Evolutionary conservation across 2,888 invertebrate species (phyloP).

Genomic region (Calameuta filiformis): DNA sequence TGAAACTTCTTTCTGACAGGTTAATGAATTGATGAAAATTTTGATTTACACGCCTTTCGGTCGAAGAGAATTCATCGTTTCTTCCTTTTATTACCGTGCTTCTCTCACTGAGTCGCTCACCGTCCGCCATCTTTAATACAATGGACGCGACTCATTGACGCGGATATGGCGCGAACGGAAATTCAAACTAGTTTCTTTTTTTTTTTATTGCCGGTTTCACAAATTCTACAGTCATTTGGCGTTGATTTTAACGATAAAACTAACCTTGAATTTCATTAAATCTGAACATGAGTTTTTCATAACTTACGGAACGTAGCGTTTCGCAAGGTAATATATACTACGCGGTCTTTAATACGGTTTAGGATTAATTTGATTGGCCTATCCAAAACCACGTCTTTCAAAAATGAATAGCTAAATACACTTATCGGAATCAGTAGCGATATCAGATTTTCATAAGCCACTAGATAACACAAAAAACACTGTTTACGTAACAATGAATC

Average conservation of each 20-base stretch:
- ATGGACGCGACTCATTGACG: not conserved
- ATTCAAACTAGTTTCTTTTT: not conserved
- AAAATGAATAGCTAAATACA: not conserved
- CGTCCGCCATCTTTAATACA: not conserved
- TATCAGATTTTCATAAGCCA: not conserved
- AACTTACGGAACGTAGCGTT: not conserved
- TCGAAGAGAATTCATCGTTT: not conserved
- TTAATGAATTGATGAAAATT: not conserved
- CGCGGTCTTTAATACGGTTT: not conserved
- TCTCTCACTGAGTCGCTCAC: not conserved
- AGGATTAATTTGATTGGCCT: not conserved
- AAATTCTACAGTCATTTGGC: not conserved
- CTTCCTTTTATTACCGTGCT: not conserved
- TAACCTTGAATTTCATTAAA: not conserved
- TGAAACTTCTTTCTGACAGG: not conserved
- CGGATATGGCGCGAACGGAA: not conserved
- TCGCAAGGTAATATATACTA: not conserved
- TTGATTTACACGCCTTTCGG: not conserved
- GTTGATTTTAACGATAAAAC: not conserved
- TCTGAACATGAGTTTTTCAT: not conserved
- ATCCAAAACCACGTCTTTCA: not conserved
- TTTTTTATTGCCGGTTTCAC: not conserved
- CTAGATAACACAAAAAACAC: not conserved
- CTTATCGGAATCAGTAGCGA: not conserved
- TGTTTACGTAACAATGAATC: not conserved